phyloP scores from a whole-genome alignment of 2,888 invertebrate genomes.

The Cantharis nigra region DNA sequence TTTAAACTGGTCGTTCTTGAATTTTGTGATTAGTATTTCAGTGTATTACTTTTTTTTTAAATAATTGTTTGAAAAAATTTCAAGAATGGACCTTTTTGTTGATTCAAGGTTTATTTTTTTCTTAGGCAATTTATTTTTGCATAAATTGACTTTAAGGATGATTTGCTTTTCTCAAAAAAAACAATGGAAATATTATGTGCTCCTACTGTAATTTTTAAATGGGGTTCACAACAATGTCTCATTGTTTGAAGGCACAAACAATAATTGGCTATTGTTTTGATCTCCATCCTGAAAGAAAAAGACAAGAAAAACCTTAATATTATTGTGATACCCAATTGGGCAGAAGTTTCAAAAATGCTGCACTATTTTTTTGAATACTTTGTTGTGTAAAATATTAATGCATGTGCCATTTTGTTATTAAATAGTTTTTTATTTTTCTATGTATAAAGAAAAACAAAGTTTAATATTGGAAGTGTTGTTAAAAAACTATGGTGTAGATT shows the following conservation, averaged over 20 bases:
- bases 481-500: neutral
- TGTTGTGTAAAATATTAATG: conserved; percentile 19
- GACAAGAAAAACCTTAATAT: conserved; percentile 25
- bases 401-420: conserved; percentile 31
- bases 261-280: conserved; percentile 46
- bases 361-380: conserved; percentile 28
- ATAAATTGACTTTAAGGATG: conserved; percentile 55
- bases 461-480: neutral
- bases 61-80: neutral
- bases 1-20: neutral
- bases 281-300: conserved; percentile 16
- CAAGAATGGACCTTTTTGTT: conserved; percentile 1
- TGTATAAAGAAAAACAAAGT: neutral
- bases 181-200: conserved; percentile 22
- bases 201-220: conserved; percentile 7
- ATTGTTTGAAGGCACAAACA: conserved; percentile 42
- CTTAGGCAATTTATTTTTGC: conserved; percentile 54
- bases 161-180: conserved; percentile 7
- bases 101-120: conserved; percentile 40
- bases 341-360: conserved; percentile 27
- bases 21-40: neutral
- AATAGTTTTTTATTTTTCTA: conserved; percentile 9
- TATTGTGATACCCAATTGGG: conserved; percentile 30
- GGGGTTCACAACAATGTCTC: conserved; percentile 46
- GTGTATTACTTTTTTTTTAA: neutral